phyloP scores from a whole-genome alignment of 23 tunicate species.

The Ciona savignyi region DNA sequence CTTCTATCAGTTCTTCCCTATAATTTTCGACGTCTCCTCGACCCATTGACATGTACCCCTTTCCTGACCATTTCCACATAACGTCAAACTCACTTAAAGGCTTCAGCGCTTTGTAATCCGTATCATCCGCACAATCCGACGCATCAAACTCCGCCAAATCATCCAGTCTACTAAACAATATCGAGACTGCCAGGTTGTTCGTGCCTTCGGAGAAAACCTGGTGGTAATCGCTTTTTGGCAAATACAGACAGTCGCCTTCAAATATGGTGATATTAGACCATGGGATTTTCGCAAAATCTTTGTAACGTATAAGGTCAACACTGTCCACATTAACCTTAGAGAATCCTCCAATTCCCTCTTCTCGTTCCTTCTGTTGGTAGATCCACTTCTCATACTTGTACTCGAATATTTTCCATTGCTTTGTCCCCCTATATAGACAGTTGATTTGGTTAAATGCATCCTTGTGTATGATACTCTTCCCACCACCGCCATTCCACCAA shows the following conservation, averaged over 20 bases:
- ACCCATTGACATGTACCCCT: constrained; percentile 75
- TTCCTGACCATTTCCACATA: constrained; percentile 62
- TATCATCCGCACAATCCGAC: constrained; percentile 30
- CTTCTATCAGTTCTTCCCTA: background rate
- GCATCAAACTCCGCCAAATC: constrained; percentile 17
- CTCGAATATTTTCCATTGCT: constrained; percentile 72
- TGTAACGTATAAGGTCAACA: constrained; percentile 15
- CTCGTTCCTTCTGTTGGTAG: constrained; percentile 52
- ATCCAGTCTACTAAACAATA: constrained; percentile 31
- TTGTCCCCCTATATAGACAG: constrained; percentile 57
- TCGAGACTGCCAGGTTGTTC: constrained; percentile 34
- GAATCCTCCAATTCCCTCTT: constrained; percentile 62
- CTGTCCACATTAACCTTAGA: constrained; percentile 25
- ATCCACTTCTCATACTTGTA: constrained; percentile 73
- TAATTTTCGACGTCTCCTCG: constrained; percentile 30
- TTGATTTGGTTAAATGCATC: constrained; percentile 80
- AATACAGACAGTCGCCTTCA: constrained; percentile 43
- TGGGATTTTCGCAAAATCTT: constrained; percentile 18
- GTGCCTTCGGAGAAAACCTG: constrained; percentile 29
- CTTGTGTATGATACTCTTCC: constrained; percentile 40
- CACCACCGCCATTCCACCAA: constrained; percentile 48
- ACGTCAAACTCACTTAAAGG: constrained; percentile 57
- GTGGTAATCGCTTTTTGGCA: constrained; percentile 48
- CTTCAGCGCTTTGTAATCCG: constrained; percentile 31
- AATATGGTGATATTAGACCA: constrained; percentile 40